Base-by-base conservation (phyloP, 2,797 vertebrate genomes). In the Mus spretus region DNA sequence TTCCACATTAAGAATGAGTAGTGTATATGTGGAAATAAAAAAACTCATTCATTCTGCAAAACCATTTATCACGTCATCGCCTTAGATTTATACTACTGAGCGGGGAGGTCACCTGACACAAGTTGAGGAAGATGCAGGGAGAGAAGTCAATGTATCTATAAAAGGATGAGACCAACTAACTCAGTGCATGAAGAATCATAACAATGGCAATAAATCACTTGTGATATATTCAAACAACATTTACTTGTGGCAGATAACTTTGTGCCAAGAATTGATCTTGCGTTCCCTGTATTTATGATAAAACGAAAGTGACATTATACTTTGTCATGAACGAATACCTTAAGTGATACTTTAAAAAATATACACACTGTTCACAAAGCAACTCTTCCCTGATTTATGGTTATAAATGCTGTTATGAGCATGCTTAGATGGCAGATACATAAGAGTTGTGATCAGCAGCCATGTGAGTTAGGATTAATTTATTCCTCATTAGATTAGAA, bases 261-360 rank as follows among this genome's bases (percentile, higher is more conserved):
- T 91, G 87, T 93, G 97, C 96, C 96, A 98, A 97, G 93, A 98
- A 98, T 97, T 98, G 98, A 97, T 98, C 96, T 98, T 91, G 81
- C 2, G 61, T 93, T 96, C 97, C 77, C 96, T 98, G 98, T 98
- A 98, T 98, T 98, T 98, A 98, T 95, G 97, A 98, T 98, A 98
- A 98, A 98, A 98, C 97, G 97, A 96, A 98, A 98, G 94, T 97
- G 97, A 98, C 98, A 97, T 97, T 97, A 97, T 83, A 98, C 96
- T 98, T 98, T 97, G 97, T 98, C 98, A 97, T 93, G 97, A 97
- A 98, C 97, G 97, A 98, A 97, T 97, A 40, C 90, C 96, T 96
- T 97, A 98, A 98, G 96, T 96, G 85, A 98, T 97, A 95, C 90
- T 97, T 98, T 98, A 97, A 97, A 72, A 98, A 98, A 98, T 97